Conservation (phyloP, 2,797 vertebrate species). For the Agapornis canus region DNA sequence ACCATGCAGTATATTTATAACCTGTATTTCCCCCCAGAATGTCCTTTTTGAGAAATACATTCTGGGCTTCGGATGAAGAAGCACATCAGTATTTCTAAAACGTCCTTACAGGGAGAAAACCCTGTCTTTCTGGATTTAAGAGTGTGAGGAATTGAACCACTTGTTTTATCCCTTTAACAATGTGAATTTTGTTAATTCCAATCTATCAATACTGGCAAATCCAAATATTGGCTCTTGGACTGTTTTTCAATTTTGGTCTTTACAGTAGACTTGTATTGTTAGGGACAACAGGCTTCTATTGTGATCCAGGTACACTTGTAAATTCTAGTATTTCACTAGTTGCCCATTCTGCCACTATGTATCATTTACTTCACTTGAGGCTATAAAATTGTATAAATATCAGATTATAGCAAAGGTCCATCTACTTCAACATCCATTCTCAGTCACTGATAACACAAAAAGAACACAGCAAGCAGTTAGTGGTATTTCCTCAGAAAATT, state of each 20-base stretch:
- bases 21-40: neutral
- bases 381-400: neutral
- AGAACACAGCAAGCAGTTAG: neutral
- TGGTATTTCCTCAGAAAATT: neutral
- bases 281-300: neutral
- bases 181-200: neutral
- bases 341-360: neutral
- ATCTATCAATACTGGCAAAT: neutral
- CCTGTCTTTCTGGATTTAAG: neutral
- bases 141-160: neutral
- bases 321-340: neutral
- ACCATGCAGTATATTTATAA: neutral
- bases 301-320: neutral
- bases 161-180: neutral
- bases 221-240: neutral
- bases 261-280: neutral
- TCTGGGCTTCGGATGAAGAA: neutral
- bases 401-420: neutral
- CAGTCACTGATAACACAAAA: neutral
- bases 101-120: neutral
- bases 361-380: neutral
- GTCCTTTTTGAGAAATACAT: neutral
- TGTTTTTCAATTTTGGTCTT: neutral
- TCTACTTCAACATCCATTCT: neutral
- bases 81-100: conserved; percentile 7